These are phyloP conservation scores for Vidua macroura DNA, from an alignment of 2,113 vertebrate genomes.

Conservation along the genomic window DNA sequence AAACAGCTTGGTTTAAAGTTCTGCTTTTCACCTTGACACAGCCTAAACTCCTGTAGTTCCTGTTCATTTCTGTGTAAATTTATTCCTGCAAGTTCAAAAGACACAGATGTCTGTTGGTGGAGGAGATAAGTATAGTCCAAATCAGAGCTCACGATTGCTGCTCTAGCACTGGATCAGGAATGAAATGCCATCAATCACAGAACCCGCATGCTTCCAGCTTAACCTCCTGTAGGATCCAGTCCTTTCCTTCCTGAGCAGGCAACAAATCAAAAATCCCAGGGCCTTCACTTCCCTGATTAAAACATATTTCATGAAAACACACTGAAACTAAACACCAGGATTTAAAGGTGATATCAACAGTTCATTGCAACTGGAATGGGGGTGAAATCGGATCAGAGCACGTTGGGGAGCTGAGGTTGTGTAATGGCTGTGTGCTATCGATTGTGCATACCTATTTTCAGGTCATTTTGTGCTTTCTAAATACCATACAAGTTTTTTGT, in stretches of 20 bases:
- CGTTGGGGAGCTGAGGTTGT: neutral
- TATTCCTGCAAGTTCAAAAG: constrained; percentile 44
- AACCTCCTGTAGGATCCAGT: neutral
- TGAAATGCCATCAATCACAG: neutral
- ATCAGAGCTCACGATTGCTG: constrained; percentile 15
- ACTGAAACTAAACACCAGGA: neutral
- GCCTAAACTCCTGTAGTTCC: neutral
- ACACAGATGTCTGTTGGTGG: constrained; percentile 10
- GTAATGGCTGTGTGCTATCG: neutral
- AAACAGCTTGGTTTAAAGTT: neutral
- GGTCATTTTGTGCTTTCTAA: neutral
- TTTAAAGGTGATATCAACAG: neutral
- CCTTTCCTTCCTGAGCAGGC: neutral
- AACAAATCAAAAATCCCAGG: neutral
- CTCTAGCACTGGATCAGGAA: neutral
- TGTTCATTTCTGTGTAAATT: neutral
- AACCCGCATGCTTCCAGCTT: accelerated
- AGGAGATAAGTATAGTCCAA: neutral
- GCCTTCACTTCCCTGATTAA: neutral
- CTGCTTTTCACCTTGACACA: neutral
- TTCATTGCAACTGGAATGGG: neutral
- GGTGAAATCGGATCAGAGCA: neutral
- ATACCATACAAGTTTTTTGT: neutral
- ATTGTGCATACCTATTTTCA: neutral
- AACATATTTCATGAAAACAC: neutral